Percentiles rank a stretch among this genome's conserved stretches.
These are phyloP conservation scores for Myotis findleyi DNA, from an alignment of 2,797 vertebrate species.

Conservation along the genomic window DNA sequence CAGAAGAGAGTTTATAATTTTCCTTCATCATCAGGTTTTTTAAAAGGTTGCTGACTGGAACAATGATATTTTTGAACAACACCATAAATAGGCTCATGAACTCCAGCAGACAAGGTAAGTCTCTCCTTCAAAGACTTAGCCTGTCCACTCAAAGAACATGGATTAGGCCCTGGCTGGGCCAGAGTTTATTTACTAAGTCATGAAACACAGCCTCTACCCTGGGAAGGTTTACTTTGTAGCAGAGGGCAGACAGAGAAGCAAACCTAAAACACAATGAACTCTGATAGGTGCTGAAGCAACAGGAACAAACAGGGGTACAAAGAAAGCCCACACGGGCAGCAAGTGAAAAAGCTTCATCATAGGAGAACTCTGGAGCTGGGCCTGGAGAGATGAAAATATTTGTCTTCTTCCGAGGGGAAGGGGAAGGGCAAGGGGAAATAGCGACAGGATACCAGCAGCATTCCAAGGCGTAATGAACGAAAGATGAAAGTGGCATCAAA, in stretches of 20 bases:
- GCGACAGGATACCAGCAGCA: background rate
- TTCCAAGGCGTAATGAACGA: background rate
- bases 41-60: slow-evolving; percentile 62
- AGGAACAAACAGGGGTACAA: background rate
- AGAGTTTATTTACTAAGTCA: background rate
- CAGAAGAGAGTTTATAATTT: slow-evolving; percentile 47
- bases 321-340: background rate
- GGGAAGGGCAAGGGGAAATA: background rate
- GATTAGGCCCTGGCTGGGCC: background rate
- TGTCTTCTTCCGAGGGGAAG: background rate
- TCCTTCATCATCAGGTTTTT: slow-evolving; percentile 67
- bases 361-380: background rate
- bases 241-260: background rate
- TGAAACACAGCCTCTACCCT: background rate
- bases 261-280: background rate
- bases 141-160: background rate
- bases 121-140: background rate
- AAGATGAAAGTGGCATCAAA: background rate
- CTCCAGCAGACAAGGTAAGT: background rate
- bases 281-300: background rate
- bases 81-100: slow-evolving; percentile 60
- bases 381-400: background rate
- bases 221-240: background rate
- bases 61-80: slow-evolving; percentile 62
- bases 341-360: background rate